phyloP scores from a whole-genome alignment of 2,113 vertebrate genomes.

The Sphyrna mokarran region DNA sequence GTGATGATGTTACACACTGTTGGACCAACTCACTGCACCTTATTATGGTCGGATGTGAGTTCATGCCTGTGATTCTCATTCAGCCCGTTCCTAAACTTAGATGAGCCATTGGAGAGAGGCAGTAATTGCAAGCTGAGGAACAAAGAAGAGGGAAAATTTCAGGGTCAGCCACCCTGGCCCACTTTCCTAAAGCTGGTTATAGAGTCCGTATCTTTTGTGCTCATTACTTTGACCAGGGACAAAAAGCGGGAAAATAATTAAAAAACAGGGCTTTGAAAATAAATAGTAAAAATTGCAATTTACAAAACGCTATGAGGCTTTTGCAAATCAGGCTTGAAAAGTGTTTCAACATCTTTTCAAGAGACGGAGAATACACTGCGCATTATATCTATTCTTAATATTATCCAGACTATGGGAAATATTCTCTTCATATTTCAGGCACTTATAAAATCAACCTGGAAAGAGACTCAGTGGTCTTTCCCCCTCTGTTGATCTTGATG shows the following conservation, averaged over 20 bases:
- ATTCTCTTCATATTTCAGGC: neutral
- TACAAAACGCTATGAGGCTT: neutral
- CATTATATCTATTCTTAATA: neutral
- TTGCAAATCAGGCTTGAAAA: neutral
- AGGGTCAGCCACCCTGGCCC: neutral
- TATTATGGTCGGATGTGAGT: neutral
- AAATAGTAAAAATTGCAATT: neutral
- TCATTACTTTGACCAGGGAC: neutral
- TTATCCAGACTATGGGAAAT: neutral
- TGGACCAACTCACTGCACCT: neutral
- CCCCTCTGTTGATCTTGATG: neutral
- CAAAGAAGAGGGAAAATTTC: constrained; percentile 14
- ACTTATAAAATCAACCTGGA: constrained; percentile 17
- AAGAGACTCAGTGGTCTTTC: neutral
- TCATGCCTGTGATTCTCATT: constrained; percentile 8
- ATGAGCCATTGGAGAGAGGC: neutral
- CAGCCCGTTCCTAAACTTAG: neutral
- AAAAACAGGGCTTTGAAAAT: neutral
- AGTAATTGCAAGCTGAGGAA: constrained; percentile 27
- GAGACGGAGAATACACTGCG: neutral
- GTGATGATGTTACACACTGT: neutral
- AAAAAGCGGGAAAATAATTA: neutral
- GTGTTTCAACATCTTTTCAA: neutral
- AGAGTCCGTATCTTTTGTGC: neutral
- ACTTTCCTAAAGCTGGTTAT: neutral